Evolutionary conservation across 2,888 invertebrate genomes (phyloP), one percentile per base, ranked within the genome.

Genomic region (Girardia tigrina): DNA sequence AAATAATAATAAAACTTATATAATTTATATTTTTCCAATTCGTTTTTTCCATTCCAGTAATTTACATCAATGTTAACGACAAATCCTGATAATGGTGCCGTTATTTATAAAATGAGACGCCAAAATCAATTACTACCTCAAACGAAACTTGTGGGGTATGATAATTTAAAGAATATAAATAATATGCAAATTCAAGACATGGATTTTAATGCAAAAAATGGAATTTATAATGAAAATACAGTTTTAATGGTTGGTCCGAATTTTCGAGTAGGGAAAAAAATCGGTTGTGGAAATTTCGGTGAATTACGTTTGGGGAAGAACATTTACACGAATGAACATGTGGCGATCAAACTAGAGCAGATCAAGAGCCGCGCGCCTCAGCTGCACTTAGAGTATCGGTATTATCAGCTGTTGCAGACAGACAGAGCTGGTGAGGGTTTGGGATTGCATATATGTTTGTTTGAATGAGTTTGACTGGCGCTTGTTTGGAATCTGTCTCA

Each of bases 361-460:
- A 97, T 98, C 94, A 98, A 97, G 88, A 94, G 97, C 82, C 94
- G 97, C 89, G 97, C 98, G 84, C 98, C 98, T 79, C 98, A 98
- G 88, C 88, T 98, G 84, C 98, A 98, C 87, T 89, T 98, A 88
- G 98, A 98, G 88, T 98, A 98, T 89, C 90, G 97, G 88, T 98
- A 97, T 90, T 98, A 99, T 89, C 95, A 95, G 89, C 89, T 97
- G 88, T 89, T 98, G 27, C 56, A 56, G 23, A 56, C 56, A 2
- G 71, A 29, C 27, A 2, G 29, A 71, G 71, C 71, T 26, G 71
- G 71, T 71, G 27, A 71, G n/a, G n/a, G 28, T 70, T n/a, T 70
- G n/a, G n/a, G n/a, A n/a, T n/a, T n/a, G n/a, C n/a, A n/a, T n/a
- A n/a, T n/a, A n/a, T n/a, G n/a, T n/a, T n/a, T n/a, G n/a, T n/a